phyloP scores from a whole-genome alignment of 2,797 vertebrate species.

The Gymnocypris eckloni region DNA sequence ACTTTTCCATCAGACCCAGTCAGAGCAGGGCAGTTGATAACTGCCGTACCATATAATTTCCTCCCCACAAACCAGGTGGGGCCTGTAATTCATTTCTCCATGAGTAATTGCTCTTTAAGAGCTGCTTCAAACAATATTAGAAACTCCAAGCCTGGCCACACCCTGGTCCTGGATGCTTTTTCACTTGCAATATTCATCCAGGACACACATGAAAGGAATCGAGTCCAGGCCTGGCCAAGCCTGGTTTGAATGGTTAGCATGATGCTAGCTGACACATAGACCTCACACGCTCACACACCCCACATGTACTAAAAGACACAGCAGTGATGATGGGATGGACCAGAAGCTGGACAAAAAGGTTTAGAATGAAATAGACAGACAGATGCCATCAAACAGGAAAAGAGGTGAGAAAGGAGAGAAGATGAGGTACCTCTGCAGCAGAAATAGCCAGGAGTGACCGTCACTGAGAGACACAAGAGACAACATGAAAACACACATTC shows the following conservation, averaged over 20 bases:
- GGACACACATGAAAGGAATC: constrained; percentile 50
- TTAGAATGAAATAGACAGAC: constrained; percentile 49
- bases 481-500: constrained; percentile 71
- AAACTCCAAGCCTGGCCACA: constrained; percentile 75
- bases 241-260: constrained; percentile 71
- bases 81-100: constrained; percentile 65
- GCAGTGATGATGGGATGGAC: constrained; percentile 54
- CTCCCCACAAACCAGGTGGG: constrained; percentile 65
- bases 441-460: constrained; percentile 87
- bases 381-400: constrained; percentile 52
- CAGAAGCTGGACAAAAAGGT: constrained; percentile 45
- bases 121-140: constrained; percentile 68
- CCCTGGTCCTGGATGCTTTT: constrained; percentile 70
- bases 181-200: constrained; percentile 48
- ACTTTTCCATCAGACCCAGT: constrained; percentile 63
- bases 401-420: constrained; percentile 48
- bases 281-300: constrained; percentile 39
- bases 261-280: constrained; percentile 65
- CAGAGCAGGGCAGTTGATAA: constrained; percentile 71
- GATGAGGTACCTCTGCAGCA: constrained; percentile 86
- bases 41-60: constrained; percentile 78
- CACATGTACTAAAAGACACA: constrained; percentile 54
- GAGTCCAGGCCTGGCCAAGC: constrained; percentile 71
- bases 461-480: constrained; percentile 87
- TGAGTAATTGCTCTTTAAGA: constrained; percentile 71